Percentiles rank a stretch among this genome's conserved stretches.
Evolutionary conservation across 64 coral and sea anemone species (phyloP).

Genomic region (Pachyseris speciosa): DNA sequence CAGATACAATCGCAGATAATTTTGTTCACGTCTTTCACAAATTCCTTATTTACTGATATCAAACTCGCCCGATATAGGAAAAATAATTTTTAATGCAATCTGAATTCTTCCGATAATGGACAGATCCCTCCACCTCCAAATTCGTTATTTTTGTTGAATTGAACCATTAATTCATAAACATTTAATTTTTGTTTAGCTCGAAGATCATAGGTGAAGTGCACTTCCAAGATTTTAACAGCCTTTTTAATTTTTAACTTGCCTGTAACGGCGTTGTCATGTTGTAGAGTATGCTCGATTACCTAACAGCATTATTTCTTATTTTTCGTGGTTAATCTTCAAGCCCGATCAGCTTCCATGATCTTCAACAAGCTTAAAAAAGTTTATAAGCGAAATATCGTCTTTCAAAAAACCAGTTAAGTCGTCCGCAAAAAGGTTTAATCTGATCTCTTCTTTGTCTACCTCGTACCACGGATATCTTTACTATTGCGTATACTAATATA

Average conservation of each 20-base stretch:
- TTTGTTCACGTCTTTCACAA: neutral
- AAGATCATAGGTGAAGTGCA: no score
- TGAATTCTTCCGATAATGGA: neutral
- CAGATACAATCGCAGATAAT: neutral
- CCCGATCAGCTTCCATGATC: neutral
- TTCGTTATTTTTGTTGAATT: neutral
- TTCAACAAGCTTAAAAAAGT: neutral
- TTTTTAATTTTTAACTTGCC: neutral
- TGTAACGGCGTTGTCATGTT: neutral
- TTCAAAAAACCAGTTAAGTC: conserved; percentile 27
- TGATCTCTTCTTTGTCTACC: neutral
- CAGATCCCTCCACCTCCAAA: neutral
- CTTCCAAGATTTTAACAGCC: no score
- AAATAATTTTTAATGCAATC: neutral
- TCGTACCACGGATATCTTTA: conserved; percentile 1
- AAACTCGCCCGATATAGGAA: neutral
- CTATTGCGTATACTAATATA: neutral
- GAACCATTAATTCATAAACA: no score
- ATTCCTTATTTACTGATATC: neutral
- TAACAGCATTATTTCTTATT: neutral
- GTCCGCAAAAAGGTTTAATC: conserved; percentile 29
- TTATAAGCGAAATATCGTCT: neutral
- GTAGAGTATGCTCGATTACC: neutral
- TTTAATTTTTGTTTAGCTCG: no score
- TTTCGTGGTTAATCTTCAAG: neutral